Evolutionary conservation across 2,113 vertebrate genomes (phyloP).

Genomic region (Rhodinocichla rosea): DNA sequence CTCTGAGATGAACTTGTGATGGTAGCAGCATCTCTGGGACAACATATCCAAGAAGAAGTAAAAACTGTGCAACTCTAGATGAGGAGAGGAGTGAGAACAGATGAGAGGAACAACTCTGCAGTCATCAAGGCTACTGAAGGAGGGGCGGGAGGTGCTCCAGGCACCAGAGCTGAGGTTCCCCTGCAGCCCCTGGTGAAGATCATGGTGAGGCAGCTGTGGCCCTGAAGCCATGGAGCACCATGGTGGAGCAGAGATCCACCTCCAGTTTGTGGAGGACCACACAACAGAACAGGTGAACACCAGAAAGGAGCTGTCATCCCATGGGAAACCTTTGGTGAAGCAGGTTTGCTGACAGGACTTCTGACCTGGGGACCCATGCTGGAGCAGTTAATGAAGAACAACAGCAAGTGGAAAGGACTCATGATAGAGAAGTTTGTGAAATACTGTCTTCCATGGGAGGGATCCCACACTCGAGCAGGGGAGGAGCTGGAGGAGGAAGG

Average conservation of each 20-base stretch:
- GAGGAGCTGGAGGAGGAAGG: neutral
- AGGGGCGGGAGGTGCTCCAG: neutral
- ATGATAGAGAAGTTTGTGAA: neutral
- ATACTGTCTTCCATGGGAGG: neutral
- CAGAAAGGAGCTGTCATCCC: neutral
- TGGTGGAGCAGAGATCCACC: neutral
- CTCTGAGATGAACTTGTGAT: neutral
- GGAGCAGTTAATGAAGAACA: neutral
- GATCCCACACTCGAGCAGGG: neutral
- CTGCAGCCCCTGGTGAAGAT: neutral
- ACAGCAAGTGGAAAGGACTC: neutral
- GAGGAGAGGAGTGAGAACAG: neutral
- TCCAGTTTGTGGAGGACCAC: neutral
- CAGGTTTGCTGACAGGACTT: neutral
- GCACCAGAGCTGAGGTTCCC: accelerated
- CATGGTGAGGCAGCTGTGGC: neutral
- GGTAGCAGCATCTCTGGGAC: neutral
- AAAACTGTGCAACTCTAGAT: neutral
- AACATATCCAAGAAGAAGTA: neutral
- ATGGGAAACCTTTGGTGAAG: neutral
- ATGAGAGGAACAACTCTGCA: neutral
- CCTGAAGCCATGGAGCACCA: neutral
- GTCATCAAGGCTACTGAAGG: too few relatives aligned
- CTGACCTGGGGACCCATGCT: neutral
- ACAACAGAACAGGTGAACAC: accelerated